Percentiles rank a stretch among this genome's conserved stretches.
Conservation (phyloP, 1,140 invertebrate species). For the Heliconius hewitsoni region DNA sequence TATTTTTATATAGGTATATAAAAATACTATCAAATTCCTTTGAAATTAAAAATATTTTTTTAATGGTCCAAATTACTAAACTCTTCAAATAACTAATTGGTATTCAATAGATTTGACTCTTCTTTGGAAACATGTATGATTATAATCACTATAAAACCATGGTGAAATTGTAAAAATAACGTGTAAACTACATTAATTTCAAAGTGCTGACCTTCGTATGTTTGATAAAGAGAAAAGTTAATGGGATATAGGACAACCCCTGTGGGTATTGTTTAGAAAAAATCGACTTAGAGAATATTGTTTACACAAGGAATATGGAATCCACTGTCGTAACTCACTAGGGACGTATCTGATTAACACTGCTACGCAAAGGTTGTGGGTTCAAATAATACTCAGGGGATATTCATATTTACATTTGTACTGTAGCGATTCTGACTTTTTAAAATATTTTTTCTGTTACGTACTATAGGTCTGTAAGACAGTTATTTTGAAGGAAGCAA, state of each 20-base stretch:
- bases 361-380: background rate
- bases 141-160: no score
- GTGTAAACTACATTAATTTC: background rate
- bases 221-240: background rate
- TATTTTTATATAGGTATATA: background rate
- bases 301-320: background rate
- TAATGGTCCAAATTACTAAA: no score
- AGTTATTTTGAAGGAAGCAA: no score
- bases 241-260: slow-evolving; percentile 17
- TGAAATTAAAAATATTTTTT: no score
- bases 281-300: slow-evolving; percentile 8
- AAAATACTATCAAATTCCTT: no score
- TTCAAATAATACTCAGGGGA: slow-evolving; percentile 6
- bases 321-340: background rate
- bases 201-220: background rate
- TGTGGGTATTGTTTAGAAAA: slow-evolving; percentile 15
- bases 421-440: background rate
- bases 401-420: slow-evolving; percentile 6
- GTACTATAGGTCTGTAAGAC: no score
- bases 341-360: slow-evolving; percentile 4
- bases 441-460: no score
- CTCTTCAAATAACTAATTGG: no score
- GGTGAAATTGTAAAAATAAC: background rate
- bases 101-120: background rate
- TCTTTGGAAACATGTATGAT: no score